Conservation (phyloP, 2,113 vertebrate genomes). For the Scytalopus superciliaris region DNA sequence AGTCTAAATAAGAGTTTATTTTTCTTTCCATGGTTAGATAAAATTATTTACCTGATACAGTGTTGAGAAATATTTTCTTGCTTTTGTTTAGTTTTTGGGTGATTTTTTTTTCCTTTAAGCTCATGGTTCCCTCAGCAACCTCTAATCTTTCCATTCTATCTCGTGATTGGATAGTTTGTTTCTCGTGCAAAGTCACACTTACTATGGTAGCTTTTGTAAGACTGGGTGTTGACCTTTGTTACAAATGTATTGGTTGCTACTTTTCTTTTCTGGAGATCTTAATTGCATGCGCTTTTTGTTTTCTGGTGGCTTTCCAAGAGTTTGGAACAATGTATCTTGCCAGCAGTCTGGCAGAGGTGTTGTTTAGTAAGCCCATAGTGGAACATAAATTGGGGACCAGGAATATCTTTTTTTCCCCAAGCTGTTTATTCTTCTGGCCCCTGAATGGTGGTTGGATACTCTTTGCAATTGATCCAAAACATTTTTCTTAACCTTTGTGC, state of each 20-base stretch:
- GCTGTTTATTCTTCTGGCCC: not conserved
- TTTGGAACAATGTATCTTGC: not conserved
- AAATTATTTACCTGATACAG: not conserved
- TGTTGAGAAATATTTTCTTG: not conserved
- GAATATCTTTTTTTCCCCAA: not conserved
- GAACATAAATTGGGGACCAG: not conserved
- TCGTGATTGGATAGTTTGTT: not conserved
- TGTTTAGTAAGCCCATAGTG: not conserved
- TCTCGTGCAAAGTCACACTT: not conserved
- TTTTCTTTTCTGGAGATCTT: not conserved
- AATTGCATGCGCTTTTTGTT: not conserved
- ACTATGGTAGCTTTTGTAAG: not conserved
- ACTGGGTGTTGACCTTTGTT: not conserved
- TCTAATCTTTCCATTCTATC: not conserved
- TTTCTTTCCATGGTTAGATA: not conserved
- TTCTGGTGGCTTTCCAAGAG: not conserved
- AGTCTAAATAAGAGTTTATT: not conserved
- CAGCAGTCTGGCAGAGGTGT: not conserved
- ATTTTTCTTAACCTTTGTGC: not conserved
- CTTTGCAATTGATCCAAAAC: not conserved
- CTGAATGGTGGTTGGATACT: not conserved
- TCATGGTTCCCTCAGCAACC: not conserved
- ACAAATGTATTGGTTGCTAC: not conserved
- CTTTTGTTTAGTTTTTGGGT: not conserved
- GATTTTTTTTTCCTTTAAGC: not conserved